Percentiles rank a stretch among this genome's conserved stretches.
phyloP scores from a whole-genome alignment of 2,888 invertebrate genomes.

The Elgonia sp. region DNA sequence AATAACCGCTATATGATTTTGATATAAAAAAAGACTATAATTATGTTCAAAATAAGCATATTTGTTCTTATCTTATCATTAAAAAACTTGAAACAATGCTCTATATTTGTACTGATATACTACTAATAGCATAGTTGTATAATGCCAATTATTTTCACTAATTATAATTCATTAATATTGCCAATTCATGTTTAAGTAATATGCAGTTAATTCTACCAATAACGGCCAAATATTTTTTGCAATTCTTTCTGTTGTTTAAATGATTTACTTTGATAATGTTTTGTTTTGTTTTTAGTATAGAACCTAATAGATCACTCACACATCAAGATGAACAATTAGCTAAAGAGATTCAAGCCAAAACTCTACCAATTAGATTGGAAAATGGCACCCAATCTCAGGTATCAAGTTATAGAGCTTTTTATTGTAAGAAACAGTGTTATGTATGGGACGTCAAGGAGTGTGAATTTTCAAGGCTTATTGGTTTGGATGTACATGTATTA shows the following conservation, averaged over 20 bases:
- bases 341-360: slow-evolving; percentile 79
- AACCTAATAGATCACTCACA: slow-evolving; percentile 48
- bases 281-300: slow-evolving; percentile 56
- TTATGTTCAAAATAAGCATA: not conserved
- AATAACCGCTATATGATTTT: not conserved
- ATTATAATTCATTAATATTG: too few species aligned
- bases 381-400: slow-evolving; percentile 84
- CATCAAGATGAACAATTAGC: slow-evolving; percentile 77
- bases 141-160: not conserved
- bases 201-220: too few species aligned
- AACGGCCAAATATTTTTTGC: too few species aligned
- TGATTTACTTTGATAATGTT: not conserved
- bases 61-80: not conserved
- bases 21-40: not conserved
- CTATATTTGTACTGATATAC: not conserved
- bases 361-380: slow-evolving; percentile 83
- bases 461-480: slow-evolving; percentile 87
- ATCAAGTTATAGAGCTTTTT: slow-evolving; percentile 86
- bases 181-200: too few species aligned
- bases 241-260: too few species aligned
- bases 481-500: slow-evolving; percentile 86
- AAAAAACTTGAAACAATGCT: not conserved
- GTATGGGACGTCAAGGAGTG: slow-evolving; percentile 87
- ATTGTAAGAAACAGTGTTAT: slow-evolving; percentile 88
- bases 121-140: not conserved